Conservation (phyloP, 2,113 vertebrate genomes). For the Orthonyx spaldingii region DNA sequence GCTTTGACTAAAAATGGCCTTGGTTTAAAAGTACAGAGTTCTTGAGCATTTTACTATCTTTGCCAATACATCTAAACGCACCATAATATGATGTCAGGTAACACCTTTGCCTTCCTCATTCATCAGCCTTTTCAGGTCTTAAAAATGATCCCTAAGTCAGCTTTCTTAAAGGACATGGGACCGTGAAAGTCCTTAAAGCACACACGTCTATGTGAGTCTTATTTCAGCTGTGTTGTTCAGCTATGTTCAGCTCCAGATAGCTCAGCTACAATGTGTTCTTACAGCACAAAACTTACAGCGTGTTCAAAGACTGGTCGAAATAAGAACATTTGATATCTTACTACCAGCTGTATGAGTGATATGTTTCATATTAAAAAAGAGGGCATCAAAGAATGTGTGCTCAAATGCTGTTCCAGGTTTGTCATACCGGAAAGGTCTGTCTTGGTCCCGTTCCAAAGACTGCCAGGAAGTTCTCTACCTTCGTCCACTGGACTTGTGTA, state of each 20-base stretch:
- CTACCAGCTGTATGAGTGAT: neutral
- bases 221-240: neutral
- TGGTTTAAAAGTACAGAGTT: neutral
- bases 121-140: neutral
- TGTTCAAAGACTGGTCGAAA: neutral
- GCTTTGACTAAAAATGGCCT: neutral
- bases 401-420: conserved; percentile 77
- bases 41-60: neutral
- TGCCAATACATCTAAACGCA: neutral
- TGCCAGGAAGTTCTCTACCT: conserved; percentile 78
- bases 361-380: neutral
- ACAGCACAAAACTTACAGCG: neutral
- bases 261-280: neutral
- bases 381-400: neutral
- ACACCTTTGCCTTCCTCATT: neutral
- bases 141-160: neutral
- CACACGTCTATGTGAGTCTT: neutral
- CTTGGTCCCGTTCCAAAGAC: conserved; percentile 78
- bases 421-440: conserved; percentile 90
- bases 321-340: neutral
- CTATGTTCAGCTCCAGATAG: neutral
- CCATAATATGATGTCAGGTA: neutral
- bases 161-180: neutral
- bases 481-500: conserved; percentile 81
- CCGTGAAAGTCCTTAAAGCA: neutral